Conservation (phyloP, 2,797 vertebrate species). For the Chiroxiphia lanceolata region DNA sequence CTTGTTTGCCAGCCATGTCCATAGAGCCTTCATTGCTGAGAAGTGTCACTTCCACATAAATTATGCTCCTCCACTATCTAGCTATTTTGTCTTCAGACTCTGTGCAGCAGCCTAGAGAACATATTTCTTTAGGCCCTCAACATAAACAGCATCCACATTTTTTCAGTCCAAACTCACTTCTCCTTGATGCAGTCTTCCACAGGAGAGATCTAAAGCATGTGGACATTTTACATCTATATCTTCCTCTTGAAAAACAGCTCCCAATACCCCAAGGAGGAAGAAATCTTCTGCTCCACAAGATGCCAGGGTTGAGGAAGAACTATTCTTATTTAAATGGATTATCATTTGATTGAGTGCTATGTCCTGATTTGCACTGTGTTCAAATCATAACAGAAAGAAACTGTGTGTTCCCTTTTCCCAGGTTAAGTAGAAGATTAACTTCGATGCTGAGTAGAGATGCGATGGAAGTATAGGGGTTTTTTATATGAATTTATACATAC, state of each 20-base stretch:
- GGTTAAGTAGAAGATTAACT: neutral
- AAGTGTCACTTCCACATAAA: neutral
- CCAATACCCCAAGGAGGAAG: neutral
- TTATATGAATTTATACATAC: neutral
- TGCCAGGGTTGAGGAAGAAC: neutral
- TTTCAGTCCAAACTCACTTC: neutral
- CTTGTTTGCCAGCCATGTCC: neutral
- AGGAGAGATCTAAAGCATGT: neutral
- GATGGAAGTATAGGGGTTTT: accelerated
- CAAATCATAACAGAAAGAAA: neutral
- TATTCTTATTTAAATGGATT: neutral
- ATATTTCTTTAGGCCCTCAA: neutral
- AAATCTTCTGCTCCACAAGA: neutral
- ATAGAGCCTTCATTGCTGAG: neutral
- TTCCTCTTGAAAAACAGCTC: neutral
- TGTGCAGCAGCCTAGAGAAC: neutral
- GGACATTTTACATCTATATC: neutral
- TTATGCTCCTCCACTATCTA: neutral
- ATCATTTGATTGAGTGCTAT: neutral
- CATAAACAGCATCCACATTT: neutral
- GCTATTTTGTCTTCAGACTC: neutral
- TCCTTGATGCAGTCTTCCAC: neutral
- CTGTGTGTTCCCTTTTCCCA: neutral
- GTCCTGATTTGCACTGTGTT: neutral
- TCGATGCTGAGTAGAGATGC: neutral